These are phyloP conservation scores for Selene dorsalis DNA, from an alignment of 2,797 vertebrate genomes.

Conservation along the genomic window DNA sequence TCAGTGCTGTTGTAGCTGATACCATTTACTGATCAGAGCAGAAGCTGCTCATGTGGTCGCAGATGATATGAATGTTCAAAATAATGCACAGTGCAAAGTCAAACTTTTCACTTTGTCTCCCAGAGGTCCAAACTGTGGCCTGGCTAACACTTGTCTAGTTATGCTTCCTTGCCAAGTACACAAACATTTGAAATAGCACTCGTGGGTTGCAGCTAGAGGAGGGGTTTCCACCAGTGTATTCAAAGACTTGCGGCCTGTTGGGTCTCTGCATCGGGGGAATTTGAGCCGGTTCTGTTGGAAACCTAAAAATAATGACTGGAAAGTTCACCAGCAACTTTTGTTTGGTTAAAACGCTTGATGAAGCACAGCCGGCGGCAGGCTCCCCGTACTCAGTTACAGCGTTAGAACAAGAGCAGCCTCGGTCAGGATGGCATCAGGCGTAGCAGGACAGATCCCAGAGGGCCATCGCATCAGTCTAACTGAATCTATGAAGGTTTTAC, in stretches of 20 bases:
- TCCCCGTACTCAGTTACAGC: no score
- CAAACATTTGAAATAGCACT: not conserved
- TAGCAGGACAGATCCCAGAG: not conserved
- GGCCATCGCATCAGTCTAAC: not conserved
- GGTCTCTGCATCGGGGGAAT: not conserved
- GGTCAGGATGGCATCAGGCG: not conserved
- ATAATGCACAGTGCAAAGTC: not conserved
- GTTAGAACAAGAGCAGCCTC: no score
- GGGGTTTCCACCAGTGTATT: not conserved
- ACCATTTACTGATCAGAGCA: slow-evolving; percentile 8
- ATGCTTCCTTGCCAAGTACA: not conserved
- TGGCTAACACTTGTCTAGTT: not conserved
- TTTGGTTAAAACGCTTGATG: no score
- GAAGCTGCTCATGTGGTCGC: not conserved
- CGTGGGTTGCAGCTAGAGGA: not conserved
- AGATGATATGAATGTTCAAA: not conserved
- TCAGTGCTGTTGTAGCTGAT: slow-evolving; percentile 21
- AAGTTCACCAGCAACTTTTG: no score
- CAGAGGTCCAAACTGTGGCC: not conserved
- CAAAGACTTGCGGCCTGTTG: not conserved
- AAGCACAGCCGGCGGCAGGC: no score
- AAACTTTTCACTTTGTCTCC: not conserved
- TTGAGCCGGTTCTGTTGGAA: not conserved
- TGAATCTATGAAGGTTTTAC: not conserved
- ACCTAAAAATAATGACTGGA: not conserved